Conservation (phyloP, 2,113 vertebrate species). For the mouse (Mus musculus) region DNA sequence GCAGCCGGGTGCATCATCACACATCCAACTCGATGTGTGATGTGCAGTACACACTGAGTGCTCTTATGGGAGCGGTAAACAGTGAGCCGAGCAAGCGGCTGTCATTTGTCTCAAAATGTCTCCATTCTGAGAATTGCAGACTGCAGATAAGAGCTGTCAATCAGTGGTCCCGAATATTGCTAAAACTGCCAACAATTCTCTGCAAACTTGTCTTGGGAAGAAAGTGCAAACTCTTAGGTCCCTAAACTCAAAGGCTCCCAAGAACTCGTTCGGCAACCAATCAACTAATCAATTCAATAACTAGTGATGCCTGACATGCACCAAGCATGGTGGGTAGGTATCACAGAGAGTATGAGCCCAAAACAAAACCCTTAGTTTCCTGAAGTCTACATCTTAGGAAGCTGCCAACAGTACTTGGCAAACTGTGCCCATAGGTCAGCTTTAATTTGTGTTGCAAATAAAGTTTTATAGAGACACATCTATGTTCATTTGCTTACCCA, state of each 20-base stretch:
- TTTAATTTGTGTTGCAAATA: conserved; percentile 67
- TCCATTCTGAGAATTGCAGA: conserved; percentile 75
- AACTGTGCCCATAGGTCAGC: background rate
- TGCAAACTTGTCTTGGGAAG: conserved; percentile 61
- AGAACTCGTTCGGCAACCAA: conserved; percentile 49
- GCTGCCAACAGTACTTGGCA: background rate
- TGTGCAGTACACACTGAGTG: conserved; percentile 64
- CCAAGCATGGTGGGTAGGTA: background rate
- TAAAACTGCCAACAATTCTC: conserved; percentile 64
- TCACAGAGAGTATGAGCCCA: background rate
- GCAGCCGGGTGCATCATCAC: conserved; percentile 58
- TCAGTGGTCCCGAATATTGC: conserved; percentile 57
- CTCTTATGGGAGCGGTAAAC: conserved; percentile 71
- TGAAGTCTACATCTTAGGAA: background rate
- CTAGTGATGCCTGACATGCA: background rate
- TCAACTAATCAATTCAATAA: conserved; percentile 36
- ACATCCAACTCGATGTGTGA: conserved; percentile 69
- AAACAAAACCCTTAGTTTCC: background rate
- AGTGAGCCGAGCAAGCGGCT: conserved; percentile 65
- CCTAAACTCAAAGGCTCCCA: conserved; percentile 47
- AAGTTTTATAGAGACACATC: conserved; percentile 74
- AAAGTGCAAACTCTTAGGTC: conserved; percentile 54
- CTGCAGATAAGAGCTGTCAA: conserved; percentile 75
- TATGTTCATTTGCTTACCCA: conserved; percentile 68
- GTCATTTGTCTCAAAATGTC: conserved; percentile 79